Evolutionary conservation across 2,797 vertebrate genomes (phyloP).

Genomic region (Spinus pinus): DNA sequence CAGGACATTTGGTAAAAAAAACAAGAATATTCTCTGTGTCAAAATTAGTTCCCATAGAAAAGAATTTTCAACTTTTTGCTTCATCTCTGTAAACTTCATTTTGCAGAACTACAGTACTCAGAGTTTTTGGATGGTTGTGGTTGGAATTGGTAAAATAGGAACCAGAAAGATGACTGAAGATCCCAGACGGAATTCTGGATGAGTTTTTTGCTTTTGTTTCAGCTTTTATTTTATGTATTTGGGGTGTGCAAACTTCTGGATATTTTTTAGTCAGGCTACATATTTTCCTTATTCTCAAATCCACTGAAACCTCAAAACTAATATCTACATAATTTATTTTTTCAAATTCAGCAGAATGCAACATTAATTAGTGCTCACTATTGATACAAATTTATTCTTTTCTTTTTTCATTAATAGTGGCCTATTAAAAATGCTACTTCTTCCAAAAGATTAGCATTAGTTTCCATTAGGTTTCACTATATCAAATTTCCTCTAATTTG

Average conservation of each 20-base stretch:
- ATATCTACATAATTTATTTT: not conserved
- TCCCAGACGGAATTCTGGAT: not conserved
- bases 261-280: not conserved
- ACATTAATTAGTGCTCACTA: not conserved
- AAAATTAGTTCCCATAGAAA: not conserved
- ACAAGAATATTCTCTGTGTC: not conserved
- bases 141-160: not conserved
- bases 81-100: not conserved
- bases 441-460: not conserved
- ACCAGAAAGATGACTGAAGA: not conserved
- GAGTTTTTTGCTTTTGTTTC: fast-evolving
- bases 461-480: not conserved
- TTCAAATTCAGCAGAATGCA: not conserved
- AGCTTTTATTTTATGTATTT: not conserved
- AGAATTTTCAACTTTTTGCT: not conserved
- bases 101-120: not conserved
- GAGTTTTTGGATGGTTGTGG: not conserved
- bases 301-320: not conserved
- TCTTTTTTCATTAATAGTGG: not conserved
- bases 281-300: not conserved
- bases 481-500: not conserved
- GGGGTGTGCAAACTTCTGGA: fast-evolving
- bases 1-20: not conserved
- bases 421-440: not conserved
- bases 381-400: not conserved